phyloP scores from a whole-genome alignment of 2,113 vertebrate species.

The Garra rufa region DNA sequence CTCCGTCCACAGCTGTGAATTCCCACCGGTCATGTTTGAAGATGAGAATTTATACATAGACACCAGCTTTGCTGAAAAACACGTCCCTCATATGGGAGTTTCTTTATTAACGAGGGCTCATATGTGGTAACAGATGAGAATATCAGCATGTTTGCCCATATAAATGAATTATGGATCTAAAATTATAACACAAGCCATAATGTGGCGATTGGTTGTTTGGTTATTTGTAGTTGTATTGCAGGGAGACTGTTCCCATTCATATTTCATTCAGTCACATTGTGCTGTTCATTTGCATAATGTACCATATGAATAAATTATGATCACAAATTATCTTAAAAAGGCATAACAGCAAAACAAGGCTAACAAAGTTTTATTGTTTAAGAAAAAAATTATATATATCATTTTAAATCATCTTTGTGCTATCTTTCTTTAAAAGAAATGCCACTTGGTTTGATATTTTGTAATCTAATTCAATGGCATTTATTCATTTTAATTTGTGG shows the following conservation, averaged over 20 bases:
- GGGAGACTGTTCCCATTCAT: constrained; percentile 57
- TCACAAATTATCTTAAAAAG: constrained; percentile 56
- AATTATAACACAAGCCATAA: constrained; percentile 68
- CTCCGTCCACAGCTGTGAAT: constrained; percentile 42
- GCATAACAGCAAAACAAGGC: neutral
- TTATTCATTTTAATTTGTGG: neutral
- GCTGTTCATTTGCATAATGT: constrained; percentile 66
- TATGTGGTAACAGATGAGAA: constrained; percentile 64
- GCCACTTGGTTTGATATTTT: too few species aligned
- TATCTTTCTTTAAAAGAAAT: too few species aligned
- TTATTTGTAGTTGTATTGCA: constrained; percentile 63
- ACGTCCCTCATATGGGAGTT: constrained; percentile 51
- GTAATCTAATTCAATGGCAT: too few species aligned
- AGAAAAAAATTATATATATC: too few species aligned
- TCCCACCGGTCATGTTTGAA: constrained; percentile 33
- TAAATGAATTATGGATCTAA: constrained; percentile 66
- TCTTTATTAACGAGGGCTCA: constrained; percentile 65
- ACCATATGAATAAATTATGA: constrained; percentile 65
- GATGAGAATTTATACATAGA: constrained; percentile 37
- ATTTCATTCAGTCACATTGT: constrained; percentile 72
- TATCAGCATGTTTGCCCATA: constrained; percentile 66
- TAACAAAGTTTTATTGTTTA: neutral
- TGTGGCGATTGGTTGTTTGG: constrained; percentile 61
- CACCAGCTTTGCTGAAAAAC: constrained; percentile 27
- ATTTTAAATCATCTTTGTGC: too few species aligned